Percentiles rank a stretch among this genome's conserved stretches.
These are phyloP conservation scores for Scaptomyza caliginosa DNA, from an alignment of 2,888 invertebrate species.

Conservation along the genomic window DNA sequence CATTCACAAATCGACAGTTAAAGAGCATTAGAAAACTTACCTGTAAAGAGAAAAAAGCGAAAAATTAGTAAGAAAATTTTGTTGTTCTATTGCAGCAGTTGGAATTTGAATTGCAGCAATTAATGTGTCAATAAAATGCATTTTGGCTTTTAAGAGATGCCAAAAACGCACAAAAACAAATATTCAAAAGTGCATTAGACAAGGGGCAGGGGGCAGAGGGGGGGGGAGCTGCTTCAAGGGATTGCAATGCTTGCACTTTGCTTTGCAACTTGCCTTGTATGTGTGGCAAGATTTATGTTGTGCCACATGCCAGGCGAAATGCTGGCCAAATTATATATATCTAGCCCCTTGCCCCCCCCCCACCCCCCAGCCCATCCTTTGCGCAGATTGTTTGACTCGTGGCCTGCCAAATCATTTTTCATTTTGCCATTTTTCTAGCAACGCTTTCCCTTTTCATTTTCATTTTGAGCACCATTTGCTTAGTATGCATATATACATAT, in stretches of 20 bases:
- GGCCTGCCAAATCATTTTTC: too few species aligned
- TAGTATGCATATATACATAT: too few species aligned
- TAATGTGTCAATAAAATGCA: slow-evolving; percentile 83
- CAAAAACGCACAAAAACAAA: slow-evolving; percentile 17
- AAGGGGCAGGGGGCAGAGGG: neutral
- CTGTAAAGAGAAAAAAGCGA: slow-evolving; percentile 28
- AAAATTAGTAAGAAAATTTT: slow-evolving; percentile 5
- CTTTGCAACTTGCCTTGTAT: slow-evolving; percentile 10
- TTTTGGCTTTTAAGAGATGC: slow-evolving; percentile 75
- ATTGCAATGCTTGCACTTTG: slow-evolving; percentile 39
- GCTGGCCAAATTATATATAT: slow-evolving; percentile 36
- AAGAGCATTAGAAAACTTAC: slow-evolving; percentile 32
- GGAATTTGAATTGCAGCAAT: slow-evolving; percentile 80
- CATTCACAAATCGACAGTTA: slow-evolving; percentile 13
- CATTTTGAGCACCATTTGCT: slow-evolving; percentile 15
- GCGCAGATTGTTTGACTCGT: slow-evolving; percentile 57
- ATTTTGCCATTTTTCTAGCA: slow-evolving; percentile 24
- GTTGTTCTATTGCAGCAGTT: slow-evolving; percentile 26
- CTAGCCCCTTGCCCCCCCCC: neutral
- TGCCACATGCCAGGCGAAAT: slow-evolving; percentile 67
- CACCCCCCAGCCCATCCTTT: neutral
- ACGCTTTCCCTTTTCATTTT: slow-evolving; percentile 11
- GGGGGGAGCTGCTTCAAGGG: slow-evolving; percentile 6
- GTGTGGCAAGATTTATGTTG: slow-evolving; percentile 73
- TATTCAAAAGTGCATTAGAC: slow-evolving; percentile 54